These are phyloP conservation scores for Diaperis boleti DNA, from an alignment of 2,888 invertebrate species.

Conservation along the genomic window DNA sequence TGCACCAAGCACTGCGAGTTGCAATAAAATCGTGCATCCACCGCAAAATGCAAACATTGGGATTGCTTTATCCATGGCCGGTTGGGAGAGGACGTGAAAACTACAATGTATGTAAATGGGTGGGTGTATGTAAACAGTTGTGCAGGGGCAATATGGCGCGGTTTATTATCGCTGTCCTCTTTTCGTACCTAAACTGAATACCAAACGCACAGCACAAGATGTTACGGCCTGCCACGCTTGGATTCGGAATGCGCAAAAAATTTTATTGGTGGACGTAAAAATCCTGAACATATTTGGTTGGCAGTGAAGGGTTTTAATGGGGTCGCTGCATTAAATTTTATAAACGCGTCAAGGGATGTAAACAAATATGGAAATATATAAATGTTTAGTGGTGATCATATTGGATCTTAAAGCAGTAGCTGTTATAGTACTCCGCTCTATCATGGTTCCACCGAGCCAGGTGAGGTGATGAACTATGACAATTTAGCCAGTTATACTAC, in stretches of 20 bases:
- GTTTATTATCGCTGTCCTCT: constrained; percentile 39
- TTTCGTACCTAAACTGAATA: constrained; percentile 31
- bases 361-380: too few relatives aligned
- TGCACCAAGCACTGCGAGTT: constrained; percentile 26
- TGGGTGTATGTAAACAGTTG: constrained; percentile 38
- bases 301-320: constrained; percentile 27
- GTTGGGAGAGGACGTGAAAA: constrained; percentile 28
- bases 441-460: too few relatives aligned
- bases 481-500: too few relatives aligned
- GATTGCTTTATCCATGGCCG: constrained; percentile 31
- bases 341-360: constrained; percentile 20
- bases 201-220: constrained; percentile 34
- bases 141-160: constrained; percentile 33
- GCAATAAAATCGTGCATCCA: constrained; percentile 37
- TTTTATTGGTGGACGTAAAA: constrained; percentile 35
- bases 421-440: too few relatives aligned
- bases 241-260: constrained; percentile 21
- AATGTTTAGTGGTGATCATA: too few relatives aligned
- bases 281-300: constrained; percentile 34
- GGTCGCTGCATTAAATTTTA: constrained; percentile 29
- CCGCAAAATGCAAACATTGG: constrained; percentile 35
- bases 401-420: too few relatives aligned
- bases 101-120: constrained; percentile 44
- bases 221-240: constrained; percentile 21
- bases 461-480: too few relatives aligned